These are phyloP conservation scores for Diabrotica virgifera DNA, from an alignment of 1,140 invertebrate species.

Conservation along the genomic window DNA sequence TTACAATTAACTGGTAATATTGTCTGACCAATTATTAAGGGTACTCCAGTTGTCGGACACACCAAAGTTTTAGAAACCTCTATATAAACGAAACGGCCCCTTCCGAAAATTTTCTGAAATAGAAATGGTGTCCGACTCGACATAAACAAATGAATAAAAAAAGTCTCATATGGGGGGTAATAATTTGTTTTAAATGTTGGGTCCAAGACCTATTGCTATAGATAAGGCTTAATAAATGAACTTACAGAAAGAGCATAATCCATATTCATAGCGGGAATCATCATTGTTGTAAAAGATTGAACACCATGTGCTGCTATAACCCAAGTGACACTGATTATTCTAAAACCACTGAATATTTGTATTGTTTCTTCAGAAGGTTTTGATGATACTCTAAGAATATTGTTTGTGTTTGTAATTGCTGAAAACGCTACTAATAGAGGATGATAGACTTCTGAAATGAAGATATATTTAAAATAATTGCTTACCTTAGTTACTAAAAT, in stretches of 20 bases:
- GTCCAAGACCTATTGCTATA: no score
- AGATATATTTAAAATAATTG: not conserved
- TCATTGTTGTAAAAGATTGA: not conserved
- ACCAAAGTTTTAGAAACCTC: no score
- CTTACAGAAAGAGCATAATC: not conserved
- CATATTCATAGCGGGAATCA: conserved; percentile 3
- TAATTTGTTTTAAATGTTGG: no score
- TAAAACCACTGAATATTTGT: conserved; percentile 42
- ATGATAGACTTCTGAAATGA: conserved; percentile 22
- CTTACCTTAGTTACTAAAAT: conserved; percentile 1
- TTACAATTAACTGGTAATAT: no score
- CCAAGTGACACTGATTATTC: conserved; percentile 44
- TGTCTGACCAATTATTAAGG: no score
- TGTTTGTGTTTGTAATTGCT: conserved; percentile 30
- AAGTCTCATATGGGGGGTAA: no score
- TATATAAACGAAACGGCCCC: no score
- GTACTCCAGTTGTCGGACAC: no score
- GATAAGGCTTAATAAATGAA: not conserved
- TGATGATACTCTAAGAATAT: conserved; percentile 20
- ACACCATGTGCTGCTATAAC: conserved; percentile 36
- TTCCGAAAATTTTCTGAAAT: no score
- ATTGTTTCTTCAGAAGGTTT: conserved; percentile 31
- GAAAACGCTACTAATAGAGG: conserved; percentile 31
- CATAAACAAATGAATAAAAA: no score
- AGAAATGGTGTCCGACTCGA: no score